Evolutionary conservation across 2,113 vertebrate genomes (phyloP).

Genomic region (Petrocephalus zakoni): DNA sequence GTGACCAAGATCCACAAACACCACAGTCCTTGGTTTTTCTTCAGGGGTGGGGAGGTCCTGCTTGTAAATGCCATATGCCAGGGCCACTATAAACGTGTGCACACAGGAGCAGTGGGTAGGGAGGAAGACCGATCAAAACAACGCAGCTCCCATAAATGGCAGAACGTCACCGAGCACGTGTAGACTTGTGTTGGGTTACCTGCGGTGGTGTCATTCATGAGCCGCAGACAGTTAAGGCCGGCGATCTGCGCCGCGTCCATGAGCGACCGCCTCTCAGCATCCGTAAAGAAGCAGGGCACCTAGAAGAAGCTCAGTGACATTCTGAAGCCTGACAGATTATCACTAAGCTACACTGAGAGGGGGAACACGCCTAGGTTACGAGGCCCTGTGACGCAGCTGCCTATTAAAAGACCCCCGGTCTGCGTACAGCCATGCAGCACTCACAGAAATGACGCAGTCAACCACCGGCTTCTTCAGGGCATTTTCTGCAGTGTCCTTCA

Average conservation of each 20-base stretch:
- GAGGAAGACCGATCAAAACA: not conserved
- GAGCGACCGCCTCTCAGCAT: slow-evolving; percentile 90
- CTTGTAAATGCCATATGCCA: slow-evolving; percentile 97
- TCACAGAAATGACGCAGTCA: slow-evolving; percentile 93
- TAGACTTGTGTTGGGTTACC: slow-evolving; percentile 54
- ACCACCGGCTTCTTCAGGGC: slow-evolving; percentile 91
- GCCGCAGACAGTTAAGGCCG: slow-evolving; percentile 87
- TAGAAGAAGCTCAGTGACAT: slow-evolving; percentile 34
- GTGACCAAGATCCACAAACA: slow-evolving; percentile 95
- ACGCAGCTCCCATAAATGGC: not conserved
- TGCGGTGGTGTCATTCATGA: slow-evolving; percentile 97
- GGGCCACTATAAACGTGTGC: slow-evolving; percentile 70
- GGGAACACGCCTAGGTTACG: not conserved
- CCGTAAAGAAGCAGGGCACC: slow-evolving; percentile 92
- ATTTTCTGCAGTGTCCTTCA: slow-evolving; percentile 90
- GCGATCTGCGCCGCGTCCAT: slow-evolving; percentile 95
- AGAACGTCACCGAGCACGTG: not conserved
- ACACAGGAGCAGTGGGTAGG: not conserved
- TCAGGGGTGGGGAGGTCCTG: slow-evolving; percentile 90
- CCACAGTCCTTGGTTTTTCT: slow-evolving; percentile 91
- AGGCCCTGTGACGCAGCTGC: not conserved
- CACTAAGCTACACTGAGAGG: not conserved
- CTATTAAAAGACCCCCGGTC: not conserved
- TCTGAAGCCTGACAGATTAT: not conserved
- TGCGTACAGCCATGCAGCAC: slow-evolving; percentile 44